Evolutionary conservation across 2,113 vertebrate species (phyloP), one percentile per base, ranked within the genome.

Genomic region (Cyprinodon tularosa): DNA sequence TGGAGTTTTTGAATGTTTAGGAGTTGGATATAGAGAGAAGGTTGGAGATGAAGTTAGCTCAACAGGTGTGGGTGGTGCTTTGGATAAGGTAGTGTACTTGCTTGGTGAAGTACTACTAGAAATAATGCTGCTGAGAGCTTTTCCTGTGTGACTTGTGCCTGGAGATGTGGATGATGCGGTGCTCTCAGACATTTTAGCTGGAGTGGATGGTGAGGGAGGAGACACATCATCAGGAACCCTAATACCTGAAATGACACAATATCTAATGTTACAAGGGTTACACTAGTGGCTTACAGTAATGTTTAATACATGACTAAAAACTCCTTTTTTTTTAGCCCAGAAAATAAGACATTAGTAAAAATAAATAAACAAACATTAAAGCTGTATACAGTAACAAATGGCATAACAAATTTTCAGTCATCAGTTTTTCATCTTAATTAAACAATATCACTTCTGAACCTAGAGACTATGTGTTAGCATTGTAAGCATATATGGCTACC

Each of bases 221-320:
- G 74, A 68, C 40, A 85, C 80, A 48, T 70, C 77, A 53, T 88
- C 86, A 68, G 92, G 80, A 48, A 92, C 86, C 76, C 94, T 95
- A 89, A 96, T 95, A 84, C 97, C 98, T 98, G 89, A 91, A 91
- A 29, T 86, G 84, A 72, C 59, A 67, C 78, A 71, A 68, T 37
- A 62, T 20, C 3, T 4, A 20, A 65, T 67, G 84, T 93, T 79
- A 89, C 80, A 83, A 62, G 81, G 83, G 62, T 7, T 29, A 29
- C 29, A 29, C 29, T 29, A 29, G 29, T 29, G 29, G 29, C 29
- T 29, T 29, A 29, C 29, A 29, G 29, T 29, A 29, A 29, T 29
- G 29, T 29, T 29, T 29, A 29, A 29, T 29, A 29, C 29, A 29
- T 1, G 1, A 29, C 29, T 29, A 29, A 29, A 29, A 29, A 29